phyloP scores from a whole-genome alignment of 2,888 invertebrate species.

The Nycteola revayana region DNA sequence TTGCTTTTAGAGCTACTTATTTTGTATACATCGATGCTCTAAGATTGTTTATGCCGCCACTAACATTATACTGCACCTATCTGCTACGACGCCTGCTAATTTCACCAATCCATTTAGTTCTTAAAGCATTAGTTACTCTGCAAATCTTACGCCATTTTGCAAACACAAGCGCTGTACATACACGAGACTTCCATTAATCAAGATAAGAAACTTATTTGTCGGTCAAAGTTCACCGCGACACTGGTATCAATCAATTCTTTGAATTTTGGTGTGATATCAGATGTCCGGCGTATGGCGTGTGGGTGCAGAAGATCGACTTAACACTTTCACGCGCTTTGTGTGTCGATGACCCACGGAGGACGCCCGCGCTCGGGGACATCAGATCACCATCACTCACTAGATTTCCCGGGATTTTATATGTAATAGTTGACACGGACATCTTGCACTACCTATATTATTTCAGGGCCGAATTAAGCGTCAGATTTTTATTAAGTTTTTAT shows the following conservation, averaged over 20 bases:
- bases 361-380: slow-evolving; percentile 21
- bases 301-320: slow-evolving; percentile 63
- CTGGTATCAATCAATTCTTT: slow-evolving; percentile 1
- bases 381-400: slow-evolving; percentile 1
- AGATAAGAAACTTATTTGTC: too few species aligned
- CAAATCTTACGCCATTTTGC: too few species aligned
- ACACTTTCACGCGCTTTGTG: slow-evolving; percentile 74
- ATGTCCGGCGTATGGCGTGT: slow-evolving; percentile 36
- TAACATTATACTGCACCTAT: neutral
- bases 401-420: slow-evolving; percentile 20
- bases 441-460: neutral
- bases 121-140: too few species aligned
- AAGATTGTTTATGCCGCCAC: too few species aligned
- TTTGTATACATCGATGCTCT: too few species aligned
- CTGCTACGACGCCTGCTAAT: too few species aligned
- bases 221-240: neutral
- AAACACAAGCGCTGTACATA: too few species aligned
- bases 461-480: too few species aligned
- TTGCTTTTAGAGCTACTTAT: too few species aligned
- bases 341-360: slow-evolving; percentile 66
- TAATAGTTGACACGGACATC: slow-evolving; percentile 4
- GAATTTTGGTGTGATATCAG: slow-evolving; percentile 1
- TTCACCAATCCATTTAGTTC: too few species aligned
- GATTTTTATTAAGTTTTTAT: too few species aligned
- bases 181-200: too few species aligned